A percentile compares a stretch with the other conserved stretches of the same genome.
Evolutionary conservation across 2,113 vertebrate species (phyloP).

Genomic region (Ceyx cyanopectus): DNA sequence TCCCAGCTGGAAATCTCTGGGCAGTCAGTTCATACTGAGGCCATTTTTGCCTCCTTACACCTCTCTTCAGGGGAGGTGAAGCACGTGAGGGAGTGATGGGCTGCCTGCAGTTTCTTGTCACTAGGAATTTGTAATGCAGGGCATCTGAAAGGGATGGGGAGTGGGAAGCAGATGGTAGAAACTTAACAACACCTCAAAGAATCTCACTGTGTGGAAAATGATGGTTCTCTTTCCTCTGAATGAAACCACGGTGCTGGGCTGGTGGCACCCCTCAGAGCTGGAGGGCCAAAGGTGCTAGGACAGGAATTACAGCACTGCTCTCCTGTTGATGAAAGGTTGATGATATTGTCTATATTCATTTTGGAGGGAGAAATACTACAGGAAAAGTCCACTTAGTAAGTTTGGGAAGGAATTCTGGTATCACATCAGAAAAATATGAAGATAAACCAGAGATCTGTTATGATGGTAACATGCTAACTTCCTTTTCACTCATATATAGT

Average conservation of each 20-base stretch:
- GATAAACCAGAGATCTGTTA: not conserved
- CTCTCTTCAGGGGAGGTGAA: not conserved
- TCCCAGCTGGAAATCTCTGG: not conserved
- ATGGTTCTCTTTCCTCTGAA: not conserved
- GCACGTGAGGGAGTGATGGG: too few relatives aligned
- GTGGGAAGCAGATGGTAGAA: not conserved
- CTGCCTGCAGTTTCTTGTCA: not conserved
- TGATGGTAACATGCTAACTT: not conserved
- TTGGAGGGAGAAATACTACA: not conserved
- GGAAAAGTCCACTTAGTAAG: not conserved
- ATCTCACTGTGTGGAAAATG: not conserved
- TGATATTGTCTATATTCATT: not conserved
- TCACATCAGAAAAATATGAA: not conserved
- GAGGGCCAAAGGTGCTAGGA: not conserved
- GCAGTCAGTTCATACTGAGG: not conserved
- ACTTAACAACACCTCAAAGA: not conserved
- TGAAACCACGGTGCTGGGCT: not conserved
- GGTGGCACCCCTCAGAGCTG: not conserved
- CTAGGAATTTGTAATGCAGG: not conserved
- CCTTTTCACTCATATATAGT: not conserved
- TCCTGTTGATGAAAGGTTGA: not conserved
- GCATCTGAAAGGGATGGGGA: not conserved
- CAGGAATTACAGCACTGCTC: not conserved
- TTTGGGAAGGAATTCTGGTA: not conserved
- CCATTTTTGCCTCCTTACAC: not conserved